These are phyloP conservation scores for Semotilus atromaculatus DNA, from an alignment of 2,797 vertebrate genomes.

Conservation along the genomic window DNA sequence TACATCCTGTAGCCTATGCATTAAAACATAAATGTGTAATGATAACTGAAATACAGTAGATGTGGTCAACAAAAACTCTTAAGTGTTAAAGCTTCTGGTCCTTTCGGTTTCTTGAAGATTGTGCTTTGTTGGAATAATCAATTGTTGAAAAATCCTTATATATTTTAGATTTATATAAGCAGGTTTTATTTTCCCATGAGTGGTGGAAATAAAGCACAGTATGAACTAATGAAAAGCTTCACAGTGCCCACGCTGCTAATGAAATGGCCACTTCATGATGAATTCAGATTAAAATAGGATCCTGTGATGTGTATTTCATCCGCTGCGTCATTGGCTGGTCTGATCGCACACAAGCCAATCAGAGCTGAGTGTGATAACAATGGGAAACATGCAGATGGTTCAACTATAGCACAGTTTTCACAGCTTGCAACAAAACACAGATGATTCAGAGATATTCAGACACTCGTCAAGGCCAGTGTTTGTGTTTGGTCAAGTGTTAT, in stretches of 20 bases:
- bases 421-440: slow-evolving; percentile 19
- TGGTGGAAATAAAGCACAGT: slow-evolving; percentile 19
- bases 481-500: background rate
- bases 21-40: background rate
- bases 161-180: background rate
- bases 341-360: background rate
- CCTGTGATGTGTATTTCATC: background rate
- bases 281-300: background rate
- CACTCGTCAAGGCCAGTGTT: background rate
- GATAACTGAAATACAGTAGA: background rate
- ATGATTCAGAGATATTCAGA: background rate
- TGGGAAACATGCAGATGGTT: slow-evolving; percentile 15
- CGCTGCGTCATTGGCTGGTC: background rate
- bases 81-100: background rate
- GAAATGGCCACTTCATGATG: background rate
- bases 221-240: background rate
- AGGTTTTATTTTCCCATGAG: background rate
- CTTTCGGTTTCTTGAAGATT: background rate
- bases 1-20: no score
- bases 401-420: background rate
- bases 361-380: background rate
- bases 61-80: background rate
- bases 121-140: background rate
- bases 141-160: background rate
- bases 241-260: background rate